Evolutionary conservation across 2,113 vertebrate species (phyloP).

Genomic region (Micromys minutus): DNA sequence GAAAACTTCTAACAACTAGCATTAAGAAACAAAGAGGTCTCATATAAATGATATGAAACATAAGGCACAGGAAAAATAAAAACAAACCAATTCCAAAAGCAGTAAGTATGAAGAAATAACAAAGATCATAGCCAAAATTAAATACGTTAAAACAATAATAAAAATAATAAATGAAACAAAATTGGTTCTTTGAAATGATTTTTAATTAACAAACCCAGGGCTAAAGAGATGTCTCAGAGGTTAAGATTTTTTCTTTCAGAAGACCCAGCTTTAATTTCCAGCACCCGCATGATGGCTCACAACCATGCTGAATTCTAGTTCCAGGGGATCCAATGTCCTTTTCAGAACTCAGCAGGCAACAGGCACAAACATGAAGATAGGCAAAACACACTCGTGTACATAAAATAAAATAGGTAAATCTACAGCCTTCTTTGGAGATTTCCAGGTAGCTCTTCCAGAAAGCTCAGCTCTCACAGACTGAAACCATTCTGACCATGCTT

Average conservation of each 20-base stretch:
- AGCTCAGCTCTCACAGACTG: too few relatives aligned
- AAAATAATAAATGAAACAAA: neutral
- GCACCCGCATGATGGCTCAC: neutral
- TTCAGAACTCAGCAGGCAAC: neutral
- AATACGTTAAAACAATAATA: neutral
- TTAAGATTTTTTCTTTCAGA: neutral
- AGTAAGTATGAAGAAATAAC: neutral
- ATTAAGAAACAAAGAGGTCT: neutral
- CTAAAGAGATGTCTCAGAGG: neutral
- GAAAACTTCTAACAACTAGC: neutral
- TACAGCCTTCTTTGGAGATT: too few relatives aligned
- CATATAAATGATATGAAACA: neutral
- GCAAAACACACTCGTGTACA: neutral
- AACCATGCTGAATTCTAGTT: neutral
- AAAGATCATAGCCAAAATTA: neutral
- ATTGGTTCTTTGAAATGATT: neutral
- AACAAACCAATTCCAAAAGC: neutral
- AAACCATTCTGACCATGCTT: too few relatives aligned
- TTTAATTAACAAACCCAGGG: neutral
- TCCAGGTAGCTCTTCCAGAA: too few relatives aligned
- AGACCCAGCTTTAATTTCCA: neutral
- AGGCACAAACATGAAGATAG: neutral
- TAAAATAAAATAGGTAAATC: neutral
- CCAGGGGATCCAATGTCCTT: neutral
- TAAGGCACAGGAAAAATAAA: neutral